A percentile compares a stretch with the other conserved stretches of the same genome.
Conservation (phyloP, 1,140 invertebrate species). For the Thaumetopoea pityocampa region DNA sequence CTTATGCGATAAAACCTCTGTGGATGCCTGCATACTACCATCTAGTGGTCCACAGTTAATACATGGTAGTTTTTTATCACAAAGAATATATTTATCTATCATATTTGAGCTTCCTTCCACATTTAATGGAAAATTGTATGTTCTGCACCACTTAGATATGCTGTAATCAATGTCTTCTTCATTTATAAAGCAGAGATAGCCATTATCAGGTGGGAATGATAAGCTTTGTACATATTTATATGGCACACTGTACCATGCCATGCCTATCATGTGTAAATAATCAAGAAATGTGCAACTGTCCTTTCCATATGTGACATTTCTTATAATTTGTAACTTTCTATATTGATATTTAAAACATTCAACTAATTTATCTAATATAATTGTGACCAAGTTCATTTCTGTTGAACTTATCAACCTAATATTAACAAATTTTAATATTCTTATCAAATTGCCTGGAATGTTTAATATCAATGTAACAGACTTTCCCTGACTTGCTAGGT, state of each 20-base stretch:
- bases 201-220: conserved; percentile 21
- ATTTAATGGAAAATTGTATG: conserved; percentile 21
- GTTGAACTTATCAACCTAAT: conserved; percentile 16
- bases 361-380: conserved; percentile 20
- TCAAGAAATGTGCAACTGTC: conserved; percentile 20
- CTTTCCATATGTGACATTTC: conserved; percentile 19
- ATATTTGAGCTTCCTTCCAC: conserved; percentile 12
- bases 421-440: conserved; percentile 15
- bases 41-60: conserved; percentile 8
- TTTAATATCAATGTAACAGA: conserved; percentile 21
- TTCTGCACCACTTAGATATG: conserved; percentile 27
- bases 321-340: conserved; percentile 27
- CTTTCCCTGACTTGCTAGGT: conserved; percentile 18
- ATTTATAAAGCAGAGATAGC: conserved; percentile 22
- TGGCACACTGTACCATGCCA: conserved; percentile 25
- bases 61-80: conserved; percentile 23
- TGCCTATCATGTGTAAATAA: conserved; percentile 25
- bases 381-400: conserved; percentile 17
- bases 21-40: conserved; percentile 13
- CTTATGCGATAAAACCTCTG: conserved; percentile 18
- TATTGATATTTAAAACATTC: conserved; percentile 31
- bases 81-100: conserved; percentile 27
- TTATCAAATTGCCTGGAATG: conserved; percentile 18
- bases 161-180: conserved; percentile 19
- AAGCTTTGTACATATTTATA: conserved; percentile 19